Evolutionary conservation across 2,797 vertebrate species (phyloP).

Genomic region (Jordanella pulchra): DNA sequence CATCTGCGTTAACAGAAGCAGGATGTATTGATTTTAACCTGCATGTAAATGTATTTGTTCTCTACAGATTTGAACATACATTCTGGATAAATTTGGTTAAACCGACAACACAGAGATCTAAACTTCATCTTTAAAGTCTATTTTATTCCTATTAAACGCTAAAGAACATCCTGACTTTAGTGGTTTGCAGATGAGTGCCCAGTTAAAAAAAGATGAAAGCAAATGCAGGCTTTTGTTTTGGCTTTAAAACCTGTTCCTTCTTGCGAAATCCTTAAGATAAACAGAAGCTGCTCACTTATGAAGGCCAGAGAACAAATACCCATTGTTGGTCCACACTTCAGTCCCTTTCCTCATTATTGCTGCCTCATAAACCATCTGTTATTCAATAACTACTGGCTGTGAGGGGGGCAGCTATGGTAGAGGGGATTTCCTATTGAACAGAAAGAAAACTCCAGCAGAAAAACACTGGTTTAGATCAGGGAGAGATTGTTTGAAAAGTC

Average conservation of each 20-base stretch:
- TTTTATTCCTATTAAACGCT: background rate
- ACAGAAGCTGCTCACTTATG: slow-evolving; percentile 62
- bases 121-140: background rate
- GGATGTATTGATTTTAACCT: background rate
- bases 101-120: background rate
- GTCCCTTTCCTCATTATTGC: slow-evolving; percentile 70
- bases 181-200: background rate
- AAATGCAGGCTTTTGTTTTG: slow-evolving; percentile 44
- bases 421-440: slow-evolving; percentile 20
- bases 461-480: background rate
- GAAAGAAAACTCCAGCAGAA: background rate
- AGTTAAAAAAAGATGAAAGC: slow-evolving; percentile 41
- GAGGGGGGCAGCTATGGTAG: slow-evolving; percentile 41
- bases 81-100: background rate
- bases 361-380: slow-evolving; percentile 78
- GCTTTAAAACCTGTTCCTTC: slow-evolving; percentile 23
- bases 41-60: background rate
- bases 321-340: slow-evolving; percentile 71
- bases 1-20: slow-evolving; percentile 26
- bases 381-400: slow-evolving; percentile 75
- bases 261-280: slow-evolving; percentile 66
- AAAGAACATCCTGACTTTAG: background rate
- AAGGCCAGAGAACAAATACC: slow-evolving; percentile 74
- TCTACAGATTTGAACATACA: background rate
- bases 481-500: background rate